Conservation (phyloP, 2,113 vertebrate species). For the Geothlypis trichas region DNA sequence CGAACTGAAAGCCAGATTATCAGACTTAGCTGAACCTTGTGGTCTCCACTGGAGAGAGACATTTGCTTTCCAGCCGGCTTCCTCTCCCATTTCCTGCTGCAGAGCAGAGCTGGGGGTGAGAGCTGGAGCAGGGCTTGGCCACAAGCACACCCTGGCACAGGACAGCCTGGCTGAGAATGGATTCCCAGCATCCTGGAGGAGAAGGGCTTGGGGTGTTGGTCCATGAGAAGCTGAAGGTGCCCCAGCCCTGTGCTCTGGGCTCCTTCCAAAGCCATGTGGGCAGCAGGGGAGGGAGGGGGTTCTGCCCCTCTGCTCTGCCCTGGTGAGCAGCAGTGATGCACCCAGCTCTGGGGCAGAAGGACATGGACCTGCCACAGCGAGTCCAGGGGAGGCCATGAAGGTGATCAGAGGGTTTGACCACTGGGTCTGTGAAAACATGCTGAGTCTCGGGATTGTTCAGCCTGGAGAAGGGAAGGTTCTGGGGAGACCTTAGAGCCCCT, state of each 20-base stretch:
- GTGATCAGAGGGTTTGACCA: background rate
- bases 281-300: background rate
- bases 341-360: background rate
- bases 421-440: background rate
- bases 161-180: background rate
- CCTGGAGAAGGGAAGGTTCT: background rate
- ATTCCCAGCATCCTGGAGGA: background rate
- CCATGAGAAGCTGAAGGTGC: background rate
- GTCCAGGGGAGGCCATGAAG: background rate
- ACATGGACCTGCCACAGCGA: rapidly evolving
- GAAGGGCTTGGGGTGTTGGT: background rate
- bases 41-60: background rate
- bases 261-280: background rate
- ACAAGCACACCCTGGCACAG: background rate
- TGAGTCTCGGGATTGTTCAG: background rate
- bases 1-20: background rate
- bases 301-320: background rate
- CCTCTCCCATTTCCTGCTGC: background rate
- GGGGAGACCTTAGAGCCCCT: background rate
- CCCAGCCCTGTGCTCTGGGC: background rate
- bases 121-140: background rate
- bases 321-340: background rate
- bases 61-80: background rate
- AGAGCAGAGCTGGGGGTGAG: background rate
- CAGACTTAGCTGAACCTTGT: background rate